phyloP scores from a whole-genome alignment of 2,113 vertebrate species.

The Triplophysa dalaica region DNA sequence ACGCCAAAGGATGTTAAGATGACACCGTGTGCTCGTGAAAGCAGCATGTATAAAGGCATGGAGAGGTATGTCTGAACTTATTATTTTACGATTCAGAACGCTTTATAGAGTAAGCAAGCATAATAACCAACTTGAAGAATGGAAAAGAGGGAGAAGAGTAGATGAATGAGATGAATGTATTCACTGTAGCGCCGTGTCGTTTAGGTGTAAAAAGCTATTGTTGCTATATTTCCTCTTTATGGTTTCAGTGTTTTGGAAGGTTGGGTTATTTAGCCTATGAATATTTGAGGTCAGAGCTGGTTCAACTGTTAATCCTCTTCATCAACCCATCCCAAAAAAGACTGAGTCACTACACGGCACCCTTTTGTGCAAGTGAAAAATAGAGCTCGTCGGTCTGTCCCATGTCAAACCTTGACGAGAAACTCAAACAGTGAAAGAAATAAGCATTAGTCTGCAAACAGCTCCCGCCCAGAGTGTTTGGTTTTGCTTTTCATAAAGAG shows the following conservation, averaged over 20 bases:
- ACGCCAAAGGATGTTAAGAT: constrained; percentile 87
- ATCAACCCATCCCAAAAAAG: constrained; percentile 56
- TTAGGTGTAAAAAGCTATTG: constrained; percentile 23
- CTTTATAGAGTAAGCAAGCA: too few species aligned
- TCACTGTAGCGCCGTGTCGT: neutral
- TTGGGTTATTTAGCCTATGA: constrained; percentile 39
- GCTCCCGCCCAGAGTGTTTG: constrained; percentile 62
- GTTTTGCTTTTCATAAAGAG: constrained; percentile 46
- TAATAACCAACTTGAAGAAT: neutral
- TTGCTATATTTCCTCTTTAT: constrained; percentile 25
- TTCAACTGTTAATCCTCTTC: constrained; percentile 62
- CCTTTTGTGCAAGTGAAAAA: constrained; percentile 59
- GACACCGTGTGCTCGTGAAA: constrained; percentile 70
- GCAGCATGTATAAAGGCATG: constrained; percentile 74
- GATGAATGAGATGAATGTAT: neutral
- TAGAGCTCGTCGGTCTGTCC: constrained; percentile 57
- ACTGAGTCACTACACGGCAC: constrained; percentile 55
- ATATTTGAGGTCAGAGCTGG: constrained; percentile 56
- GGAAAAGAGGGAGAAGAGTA: neutral
- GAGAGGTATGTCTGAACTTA: constrained; percentile 80
- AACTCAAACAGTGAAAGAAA: constrained; percentile 68
- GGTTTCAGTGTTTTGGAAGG: neutral
- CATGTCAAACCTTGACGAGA: constrained; percentile 59
- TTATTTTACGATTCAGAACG: neutral
- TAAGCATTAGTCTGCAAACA: constrained; percentile 70